Evolutionary conservation across 2,797 vertebrate species (phyloP).

Genomic region (Neoniphon sammara): DNA sequence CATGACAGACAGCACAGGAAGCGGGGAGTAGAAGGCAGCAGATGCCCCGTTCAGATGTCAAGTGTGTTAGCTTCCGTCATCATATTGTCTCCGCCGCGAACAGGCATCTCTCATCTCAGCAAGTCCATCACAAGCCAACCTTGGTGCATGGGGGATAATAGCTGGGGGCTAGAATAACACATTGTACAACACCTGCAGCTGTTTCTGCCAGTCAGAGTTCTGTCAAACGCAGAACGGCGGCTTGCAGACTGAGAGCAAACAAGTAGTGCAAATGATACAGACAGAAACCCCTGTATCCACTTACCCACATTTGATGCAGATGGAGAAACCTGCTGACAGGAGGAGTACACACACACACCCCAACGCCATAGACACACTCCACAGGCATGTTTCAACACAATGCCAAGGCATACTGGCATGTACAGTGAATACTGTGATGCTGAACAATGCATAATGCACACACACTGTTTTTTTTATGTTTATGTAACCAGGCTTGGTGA

Average conservation of each 20-base stretch:
- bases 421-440: not conserved
- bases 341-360: slow-evolving; percentile 1
- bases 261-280: slow-evolving; percentile 16
- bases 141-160: not conserved
- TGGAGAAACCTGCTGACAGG: slow-evolving; percentile 10
- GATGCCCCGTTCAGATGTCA: slow-evolving; percentile 21
- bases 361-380: slow-evolving; percentile 5
- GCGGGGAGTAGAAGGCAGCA: slow-evolving; percentile 12
- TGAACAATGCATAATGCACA: not conserved
- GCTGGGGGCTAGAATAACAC: slow-evolving; percentile 24
- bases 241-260: slow-evolving; percentile 27
- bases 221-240: slow-evolving; percentile 22
- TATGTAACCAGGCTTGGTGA: slow-evolving; percentile 39
- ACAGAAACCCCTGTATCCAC: slow-evolving; percentile 13
- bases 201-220: slow-evolving; percentile 25
- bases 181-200: slow-evolving; percentile 27
- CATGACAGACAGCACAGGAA: slow-evolving; percentile 6
- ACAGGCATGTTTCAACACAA: slow-evolving; percentile 7
- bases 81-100: slow-evolving; percentile 2
- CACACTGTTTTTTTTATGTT: slow-evolving; percentile 16
- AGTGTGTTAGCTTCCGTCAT: slow-evolving; percentile 29
- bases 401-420: not conserved
- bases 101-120: slow-evolving; percentile 12
- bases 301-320: slow-evolving; percentile 19
- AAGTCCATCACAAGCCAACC: not conserved